Evolutionary conservation across 2,888 invertebrate species (phyloP).

Genomic region (Amblyjoppa fuscipennis): DNA sequence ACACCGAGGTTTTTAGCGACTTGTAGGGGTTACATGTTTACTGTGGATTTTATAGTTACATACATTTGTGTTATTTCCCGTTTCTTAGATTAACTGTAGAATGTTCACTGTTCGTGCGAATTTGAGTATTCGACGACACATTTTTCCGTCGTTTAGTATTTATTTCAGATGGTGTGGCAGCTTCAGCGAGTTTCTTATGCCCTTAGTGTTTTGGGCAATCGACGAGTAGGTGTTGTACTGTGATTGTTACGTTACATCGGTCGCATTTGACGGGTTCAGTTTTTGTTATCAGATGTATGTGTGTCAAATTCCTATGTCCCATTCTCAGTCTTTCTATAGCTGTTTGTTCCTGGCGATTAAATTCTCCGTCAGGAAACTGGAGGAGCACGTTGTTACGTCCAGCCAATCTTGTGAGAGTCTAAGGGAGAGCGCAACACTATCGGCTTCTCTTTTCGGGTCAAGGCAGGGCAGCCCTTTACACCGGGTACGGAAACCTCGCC

Average conservation of each 20-base stretch:
- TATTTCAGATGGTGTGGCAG: neutral
- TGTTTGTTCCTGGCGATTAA: neutral
- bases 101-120: neutral
- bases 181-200: neutral
- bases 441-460: too few relatives aligned
- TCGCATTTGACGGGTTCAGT: neutral
- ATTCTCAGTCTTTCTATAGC: neutral
- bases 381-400: neutral
- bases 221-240: neutral
- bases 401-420: neutral
- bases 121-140: neutral
- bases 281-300: neutral
- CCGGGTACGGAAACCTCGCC: too few relatives aligned
- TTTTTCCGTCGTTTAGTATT: neutral
- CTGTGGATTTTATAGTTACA: neutral
- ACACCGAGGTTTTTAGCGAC: neutral
- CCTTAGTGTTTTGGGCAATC: neutral
- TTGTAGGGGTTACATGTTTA: neutral
- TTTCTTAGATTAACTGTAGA: neutral
- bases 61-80: neutral
- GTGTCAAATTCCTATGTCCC: neutral
- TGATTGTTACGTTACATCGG: neutral
- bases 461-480: too few relatives aligned
- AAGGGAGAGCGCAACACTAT: too few relatives aligned
- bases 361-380: neutral